Evolutionary conservation across 2,113 vertebrate genomes (phyloP), one percentile per base, ranked within the genome.

Genomic region (Strix aluco): DNA sequence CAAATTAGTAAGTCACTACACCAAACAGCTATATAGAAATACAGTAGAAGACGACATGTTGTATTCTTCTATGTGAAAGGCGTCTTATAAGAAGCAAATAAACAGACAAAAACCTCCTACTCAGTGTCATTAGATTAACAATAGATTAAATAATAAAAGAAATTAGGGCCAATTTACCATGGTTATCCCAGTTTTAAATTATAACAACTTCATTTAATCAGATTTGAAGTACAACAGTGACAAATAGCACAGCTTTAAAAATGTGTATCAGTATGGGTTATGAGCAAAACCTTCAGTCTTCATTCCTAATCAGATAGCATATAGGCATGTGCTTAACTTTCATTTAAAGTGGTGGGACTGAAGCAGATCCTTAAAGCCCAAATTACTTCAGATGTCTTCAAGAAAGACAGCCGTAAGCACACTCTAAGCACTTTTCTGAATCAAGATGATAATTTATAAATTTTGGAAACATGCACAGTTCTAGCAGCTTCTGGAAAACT

Each of bases 1-100:
- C 94, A 96, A 95, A 96, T 96, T 95, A 95, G 54, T 90, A 94
- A 97, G 74, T 92, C 70, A 74, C 59, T 94, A 95, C 89, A 74
- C 70, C 59, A 94, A 94, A 96, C 74, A 95, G 81, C 91, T 83
- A 94, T 81, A 94, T 30, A 92, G 91, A 94, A 94, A 90, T 91
- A 88, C 58, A 95, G 94, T 73, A 55, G 81, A 91, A 92, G 84
- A 91, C 58, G 2, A 86, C 77, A 75, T 88, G 73, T 87, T 93
- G 25, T 85, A 86, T 94, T 97, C 77, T 96, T 97, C 86, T 82
- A 0, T 83, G 38, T 95, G 91, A 95, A 97, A 96, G 66, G 57
- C 59, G 22, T 94, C 72, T 81, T 93, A 91, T 38, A 80, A 91
- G 96, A 95, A 95, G 70, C 66, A 92, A 94, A 89, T 92, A 96